A percentile compares a stretch with the other conserved stretches of the same genome.
Evolutionary conservation across 2,113 vertebrate genomes (phyloP).

Genomic region (Mola mola): DNA sequence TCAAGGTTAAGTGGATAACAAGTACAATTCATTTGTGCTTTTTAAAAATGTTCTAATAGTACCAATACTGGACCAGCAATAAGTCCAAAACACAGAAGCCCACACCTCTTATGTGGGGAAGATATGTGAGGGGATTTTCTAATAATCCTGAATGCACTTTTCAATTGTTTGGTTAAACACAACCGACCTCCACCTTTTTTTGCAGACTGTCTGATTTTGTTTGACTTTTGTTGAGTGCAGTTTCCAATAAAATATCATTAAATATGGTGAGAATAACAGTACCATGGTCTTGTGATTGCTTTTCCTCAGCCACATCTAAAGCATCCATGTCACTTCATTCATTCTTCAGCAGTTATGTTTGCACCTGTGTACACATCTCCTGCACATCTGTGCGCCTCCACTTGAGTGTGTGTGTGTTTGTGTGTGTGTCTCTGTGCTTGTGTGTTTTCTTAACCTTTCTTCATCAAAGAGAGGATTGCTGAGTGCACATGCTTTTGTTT

Average conservation of each 20-base stretch:
- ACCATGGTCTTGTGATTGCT: neutral
- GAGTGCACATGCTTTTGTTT: slow-evolving; percentile 34
- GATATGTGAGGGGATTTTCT: no score
- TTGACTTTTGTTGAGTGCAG: neutral
- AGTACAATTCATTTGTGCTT: no score
- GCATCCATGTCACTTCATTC: neutral
- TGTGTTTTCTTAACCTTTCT: slow-evolving; percentile 39
- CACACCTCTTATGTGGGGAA: no score
- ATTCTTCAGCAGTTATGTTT: slow-evolving; percentile 16
- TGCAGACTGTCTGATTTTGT: neutral
- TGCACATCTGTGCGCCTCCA: slow-evolving; percentile 8
- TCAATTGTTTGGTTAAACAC: no score
- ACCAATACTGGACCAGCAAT: no score
- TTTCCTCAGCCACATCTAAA: slow-evolving; percentile 12
- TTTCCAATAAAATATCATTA: neutral
- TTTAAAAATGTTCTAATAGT: no score
- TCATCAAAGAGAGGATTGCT: slow-evolving; percentile 35
- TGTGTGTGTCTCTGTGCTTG: neutral
- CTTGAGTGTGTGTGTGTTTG: neutral
- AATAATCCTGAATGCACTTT: no score
- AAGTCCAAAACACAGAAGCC: no score
- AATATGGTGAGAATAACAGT: neutral
- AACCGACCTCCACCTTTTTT: no score
- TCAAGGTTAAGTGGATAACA: no score
- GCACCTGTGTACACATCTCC: slow-evolving; percentile 49